Evolutionary conservation across 2,113 vertebrate genomes (phyloP).

Genomic region (Gadus chalcogrammus): DNA sequence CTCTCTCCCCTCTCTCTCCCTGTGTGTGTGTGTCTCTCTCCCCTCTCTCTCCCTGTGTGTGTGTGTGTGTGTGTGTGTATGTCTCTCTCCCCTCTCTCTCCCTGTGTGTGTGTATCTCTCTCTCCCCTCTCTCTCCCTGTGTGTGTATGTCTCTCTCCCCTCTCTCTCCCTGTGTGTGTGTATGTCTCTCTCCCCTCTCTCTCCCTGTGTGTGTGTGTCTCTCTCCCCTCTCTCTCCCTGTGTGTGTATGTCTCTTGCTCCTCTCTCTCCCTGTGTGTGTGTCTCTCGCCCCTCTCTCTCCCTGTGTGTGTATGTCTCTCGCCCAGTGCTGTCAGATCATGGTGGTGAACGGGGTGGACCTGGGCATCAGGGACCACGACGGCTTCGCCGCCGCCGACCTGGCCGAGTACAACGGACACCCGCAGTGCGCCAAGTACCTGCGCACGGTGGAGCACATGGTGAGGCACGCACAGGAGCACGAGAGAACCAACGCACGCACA

Average conservation of each 20-base stretch:
- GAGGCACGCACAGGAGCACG: slow-evolving; percentile 15
- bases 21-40: too few relatives aligned
- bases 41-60: too few relatives aligned
- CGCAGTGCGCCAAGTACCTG: slow-evolving; percentile 93
- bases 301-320: not conserved
- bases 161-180: not conserved
- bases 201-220: too few relatives aligned
- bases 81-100: too few relatives aligned
- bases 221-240: too few relatives aligned
- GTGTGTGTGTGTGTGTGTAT: too few relatives aligned
- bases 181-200: not conserved
- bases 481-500: not conserved
- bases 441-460: slow-evolving; percentile 96
- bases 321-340: slow-evolving; percentile 94
- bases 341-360: slow-evolving; percentile 90
- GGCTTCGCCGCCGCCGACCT: slow-evolving; percentile 90
- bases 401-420: slow-evolving; percentile 89
- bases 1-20: too few relatives aligned
- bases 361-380: slow-evolving; percentile 85
- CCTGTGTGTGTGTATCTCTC: too few relatives aligned
- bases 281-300: not conserved
- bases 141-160: too few relatives aligned
- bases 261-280: not conserved
- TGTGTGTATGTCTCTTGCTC: too few relatives aligned
- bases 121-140: not conserved